These are phyloP conservation scores for Nomada fabriciana DNA, from an alignment of 2,888 invertebrate species.

Conservation along the genomic window DNA sequence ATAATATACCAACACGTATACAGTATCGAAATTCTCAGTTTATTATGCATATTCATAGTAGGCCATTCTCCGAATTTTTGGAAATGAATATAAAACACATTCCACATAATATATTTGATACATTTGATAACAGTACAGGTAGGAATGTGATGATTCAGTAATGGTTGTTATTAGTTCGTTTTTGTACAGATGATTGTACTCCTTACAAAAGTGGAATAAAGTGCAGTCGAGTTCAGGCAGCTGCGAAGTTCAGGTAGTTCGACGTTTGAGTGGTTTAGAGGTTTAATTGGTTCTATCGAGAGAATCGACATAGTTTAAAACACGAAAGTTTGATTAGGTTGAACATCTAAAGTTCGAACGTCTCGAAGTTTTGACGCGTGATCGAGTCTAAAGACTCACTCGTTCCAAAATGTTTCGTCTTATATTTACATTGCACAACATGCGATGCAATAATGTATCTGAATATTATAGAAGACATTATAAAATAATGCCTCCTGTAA, in stretches of 20 bases:
- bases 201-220: background rate
- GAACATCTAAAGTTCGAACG: background rate
- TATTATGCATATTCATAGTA: too few species aligned
- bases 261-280: background rate
- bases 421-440: too few species aligned
- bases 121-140: background rate
- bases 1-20: too few species aligned
- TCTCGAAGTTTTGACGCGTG: background rate
- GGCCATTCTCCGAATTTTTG: too few species aligned
- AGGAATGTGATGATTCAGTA: too few species aligned
- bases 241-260: background rate
- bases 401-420: background rate
- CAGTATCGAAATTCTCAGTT: too few species aligned
- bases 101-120: too few species aligned
- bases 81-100: too few species aligned
- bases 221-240: background rate
- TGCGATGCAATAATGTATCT: too few species aligned
- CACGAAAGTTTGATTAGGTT: constrained; percentile 9
- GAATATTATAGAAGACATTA: too few species aligned
- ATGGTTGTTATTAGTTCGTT: too few species aligned
- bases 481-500: too few species aligned
- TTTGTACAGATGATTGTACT: background rate
- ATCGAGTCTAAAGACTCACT: background rate
- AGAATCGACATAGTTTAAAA: constrained; percentile 6
- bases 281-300: constrained; percentile 25